Base-by-base conservation (phyloP, 2,888 invertebrate genomes). In the Suillia variegata region DNA sequence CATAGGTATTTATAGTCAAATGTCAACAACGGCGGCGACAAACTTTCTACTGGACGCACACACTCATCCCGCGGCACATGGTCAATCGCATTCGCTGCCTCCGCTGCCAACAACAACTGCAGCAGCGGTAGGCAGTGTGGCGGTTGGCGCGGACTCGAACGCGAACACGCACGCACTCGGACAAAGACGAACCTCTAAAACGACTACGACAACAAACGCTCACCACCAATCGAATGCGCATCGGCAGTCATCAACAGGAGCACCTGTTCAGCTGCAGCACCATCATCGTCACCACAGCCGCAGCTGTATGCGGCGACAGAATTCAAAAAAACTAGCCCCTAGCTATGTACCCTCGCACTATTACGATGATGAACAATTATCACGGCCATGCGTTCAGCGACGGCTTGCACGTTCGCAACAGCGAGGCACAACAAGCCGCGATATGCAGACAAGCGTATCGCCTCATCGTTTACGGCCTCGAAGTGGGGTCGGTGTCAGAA, bases 1-100 rank as follows among this genome's bases (percentile, higher is more conserved):
- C 85, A 93, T 94, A 87, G 94, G 94, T 94, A 88, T 82, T 80
- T 81, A 82, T 79, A 79, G 77, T 68, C 74, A 75, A 54, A 31
- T 50, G 34, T 53, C 70, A 65, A 64, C 64, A 62, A 63, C 65
- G 67, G 62, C 74, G 57, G 26, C 57, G 51, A 53, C 56, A 33
- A 49, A 63, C 62, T 57, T 61, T 61, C 57, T 67, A 63, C 53
- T 61, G 61, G 64, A 66, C 66, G 63, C 64, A 63, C 63, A 62
- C 66, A n/a, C n/a, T n/a, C n/a, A n/a, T n/a, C n/a, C n/a, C n/a
- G n/a, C n/a, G n/a, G 70, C 63, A 66, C 65, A 65, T 62, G 66
- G 67, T 55, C 70, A 69, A 70, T 72, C 69, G 72, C 74, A 68
- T 67, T 77, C 70, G 69, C 69, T 72, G 66, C 73, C 69, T 69